Base-by-base conservation (phyloP, 2,888 invertebrate genomes). In the Hedya salicella region DNA sequence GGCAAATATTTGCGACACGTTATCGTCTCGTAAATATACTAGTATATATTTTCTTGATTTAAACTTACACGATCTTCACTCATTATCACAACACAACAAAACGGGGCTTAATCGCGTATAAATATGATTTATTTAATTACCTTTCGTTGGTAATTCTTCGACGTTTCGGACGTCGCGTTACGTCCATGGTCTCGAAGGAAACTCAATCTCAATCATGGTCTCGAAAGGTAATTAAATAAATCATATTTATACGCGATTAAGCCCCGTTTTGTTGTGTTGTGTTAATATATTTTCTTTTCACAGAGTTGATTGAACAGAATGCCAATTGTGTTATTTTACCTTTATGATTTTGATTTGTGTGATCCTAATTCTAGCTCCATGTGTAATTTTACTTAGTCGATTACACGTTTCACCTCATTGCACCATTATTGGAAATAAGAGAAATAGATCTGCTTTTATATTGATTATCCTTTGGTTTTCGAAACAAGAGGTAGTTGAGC, bases 1-100 rank as follows among this genome's bases (percentile, higher is more conserved):
- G 2, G 16, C 25, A 42, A 73, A 75, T 73, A 72, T 74, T 73
- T 72, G 67, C 60, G 6, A 50, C 65, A 68, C 39, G 63, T 62
- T 53, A 56, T 64, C 62, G 57, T 63, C 69, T 68, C 68, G 69
- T 59, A 16, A 14, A 17, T 21, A 46, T 6, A 42, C n/a, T n/a
- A n/a, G n/a, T n/a, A n/a, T n/a, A n/a, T n/a, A n/a, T n/a, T n/a
- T n/a, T n/a, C n/a, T n/a, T n/a, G n/a, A n/a, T n/a, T n/a, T n/a
- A n/a, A n/a, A n/a, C n/a, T n/a, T n/a, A n/a, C n/a, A n/a, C n/a
- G n/a, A n/a, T n/a, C n/a, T n/a, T n/a, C n/a, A n/a, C n/a, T n/a
- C n/a, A n/a, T n/a, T n/a, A n/a, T n/a, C n/a, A n/a, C n/a, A n/a
- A n/a, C n/a, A n/a, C n/a, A n/a, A n/a, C n/a, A n/a, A n/a, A n/a